Evolutionary conservation across 2,797 vertebrate genomes (phyloP).

Genomic region (Sparus aurata): DNA sequence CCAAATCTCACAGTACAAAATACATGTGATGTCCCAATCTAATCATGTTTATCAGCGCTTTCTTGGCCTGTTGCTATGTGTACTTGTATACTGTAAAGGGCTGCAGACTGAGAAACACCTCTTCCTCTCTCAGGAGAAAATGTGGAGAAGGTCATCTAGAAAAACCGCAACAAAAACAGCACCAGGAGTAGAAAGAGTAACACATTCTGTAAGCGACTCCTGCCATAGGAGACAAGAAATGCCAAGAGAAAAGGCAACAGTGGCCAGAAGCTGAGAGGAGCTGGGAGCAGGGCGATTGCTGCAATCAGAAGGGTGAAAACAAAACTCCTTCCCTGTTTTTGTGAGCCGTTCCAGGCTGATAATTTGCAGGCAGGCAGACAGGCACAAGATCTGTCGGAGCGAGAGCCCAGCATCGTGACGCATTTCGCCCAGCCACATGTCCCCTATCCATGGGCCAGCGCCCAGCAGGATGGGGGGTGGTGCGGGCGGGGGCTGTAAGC

Average conservation of each 20-base stretch:
- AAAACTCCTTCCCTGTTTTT: constrained; percentile 66
- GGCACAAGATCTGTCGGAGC: constrained; percentile 71
- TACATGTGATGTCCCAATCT: neutral
- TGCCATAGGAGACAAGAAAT: constrained; percentile 22
- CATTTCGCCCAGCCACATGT: constrained; percentile 79
- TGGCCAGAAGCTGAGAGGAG: constrained; percentile 39
- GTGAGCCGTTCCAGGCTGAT: constrained; percentile 67
- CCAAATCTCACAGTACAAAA: neutral
- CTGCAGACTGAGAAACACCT: constrained; percentile 3
- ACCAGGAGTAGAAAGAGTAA: constrained; percentile 4
- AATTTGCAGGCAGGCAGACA: constrained; percentile 65
- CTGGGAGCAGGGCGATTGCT: constrained; percentile 42
- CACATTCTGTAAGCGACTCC: constrained; percentile 18
- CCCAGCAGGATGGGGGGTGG: constrained; percentile 57
- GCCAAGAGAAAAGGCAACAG: constrained; percentile 49
- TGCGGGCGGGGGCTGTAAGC: constrained; percentile 38
- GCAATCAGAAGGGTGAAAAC: constrained; percentile 64
- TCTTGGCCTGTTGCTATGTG: constrained; percentile 5
- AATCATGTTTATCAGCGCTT: constrained; percentile 7
- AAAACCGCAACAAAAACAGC: constrained; percentile 26
- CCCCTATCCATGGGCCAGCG: constrained; percentile 71
- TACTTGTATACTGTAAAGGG: constrained; percentile 12
- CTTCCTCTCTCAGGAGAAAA: constrained; percentile 16
- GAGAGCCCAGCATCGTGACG: constrained; percentile 75
- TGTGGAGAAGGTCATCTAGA: constrained; percentile 6